Evolutionary conservation across 1,140 invertebrate species (phyloP), one percentile per base, ranked within the genome.

Genomic region (Drosophila novamexicana): DNA sequence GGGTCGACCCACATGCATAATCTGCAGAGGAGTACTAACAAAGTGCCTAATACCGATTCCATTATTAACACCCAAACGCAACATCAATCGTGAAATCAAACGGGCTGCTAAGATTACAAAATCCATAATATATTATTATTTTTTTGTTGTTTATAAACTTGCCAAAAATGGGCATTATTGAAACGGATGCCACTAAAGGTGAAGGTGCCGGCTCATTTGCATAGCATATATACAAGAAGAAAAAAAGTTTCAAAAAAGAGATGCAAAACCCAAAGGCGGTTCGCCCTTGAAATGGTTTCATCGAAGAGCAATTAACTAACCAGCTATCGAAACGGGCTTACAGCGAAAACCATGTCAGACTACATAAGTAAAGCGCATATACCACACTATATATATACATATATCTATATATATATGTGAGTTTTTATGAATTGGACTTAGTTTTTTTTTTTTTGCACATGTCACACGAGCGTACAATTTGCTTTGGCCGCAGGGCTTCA

Each of bases 201-300:
- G 68, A 88, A 82, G 75, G 83, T 64, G 39, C 37, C 47, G 66
- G 72, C 34, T 86, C 79, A 88, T 86, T 86, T 83, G 72, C 82
- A 86, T 86, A 36, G 12, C 22, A 42, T 65, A 64, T 22, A 40
- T 14, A n/a, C 10, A 32, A 50, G 9, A 50, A 52, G 1, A 14
- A 50, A n/a, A 52, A 52, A 53, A 5, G 22, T 29, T 29, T 29
- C 22, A 29, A 66, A 45, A 49, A 67, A 65, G 70, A 69, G 75
- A 71, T 71, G 71, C 80, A 77, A 82, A 79, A 44, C 37, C 70
- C 64, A 61, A 65, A 74, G 76, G 76, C 69, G 72, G 62, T 65
- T 83, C 80, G 83, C 79, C 82, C 82, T 86, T 88, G 82, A 86
- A 86, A 86, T 68, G 59, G 65, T 77, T 86, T 79, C 64, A 88